Conservation (phyloP, 1,140 invertebrate species). For the Caerostris extrusa region DNA sequence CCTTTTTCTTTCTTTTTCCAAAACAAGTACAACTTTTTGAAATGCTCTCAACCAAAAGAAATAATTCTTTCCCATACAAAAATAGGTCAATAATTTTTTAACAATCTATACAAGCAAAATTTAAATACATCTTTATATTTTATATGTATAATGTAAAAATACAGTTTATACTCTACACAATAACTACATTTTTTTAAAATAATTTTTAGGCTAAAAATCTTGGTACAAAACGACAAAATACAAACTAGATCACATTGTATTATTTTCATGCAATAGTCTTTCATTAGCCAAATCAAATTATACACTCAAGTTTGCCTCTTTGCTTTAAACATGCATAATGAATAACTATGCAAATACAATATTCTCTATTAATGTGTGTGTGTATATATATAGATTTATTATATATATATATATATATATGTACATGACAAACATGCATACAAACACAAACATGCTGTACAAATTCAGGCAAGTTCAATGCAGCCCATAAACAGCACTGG, state of each 20-base stretch:
- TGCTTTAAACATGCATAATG: conserved; percentile 62
- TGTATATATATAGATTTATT: conserved; percentile 66
- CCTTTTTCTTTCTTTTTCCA: conserved; percentile 4
- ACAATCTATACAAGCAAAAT: conserved; percentile 77
- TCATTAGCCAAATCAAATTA: conserved; percentile 63
- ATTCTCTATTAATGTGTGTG: conserved; percentile 71
- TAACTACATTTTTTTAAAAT: conserved; percentile 70
- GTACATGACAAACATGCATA: conserved; percentile 63
- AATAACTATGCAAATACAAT: conserved; percentile 66
- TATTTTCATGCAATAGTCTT: conserved; percentile 23
- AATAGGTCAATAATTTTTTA: conserved; percentile 76
- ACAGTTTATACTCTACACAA: conserved; percentile 55
- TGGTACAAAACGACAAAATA: conserved; percentile 74
- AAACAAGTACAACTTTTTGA: conserved; percentile 1
- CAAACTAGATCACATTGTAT: conserved; percentile 75
- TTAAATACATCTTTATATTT: conserved; percentile 70
- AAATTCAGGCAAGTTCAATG: conserved; percentile 60
- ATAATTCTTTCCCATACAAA: conserved; percentile 72
- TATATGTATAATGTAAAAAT: conserved; percentile 64
- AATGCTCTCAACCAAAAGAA: conserved; percentile 58
- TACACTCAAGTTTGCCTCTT: conserved; percentile 53
- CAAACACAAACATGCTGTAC: conserved; percentile 72
- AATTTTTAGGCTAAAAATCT: conserved; percentile 66
- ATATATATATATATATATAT: conserved; percentile 72
- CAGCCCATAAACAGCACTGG: conserved; percentile 46